Base-by-base conservation (phyloP, 2,113 vertebrate genomes). In the Corythoichthys haematopterus region DNA sequence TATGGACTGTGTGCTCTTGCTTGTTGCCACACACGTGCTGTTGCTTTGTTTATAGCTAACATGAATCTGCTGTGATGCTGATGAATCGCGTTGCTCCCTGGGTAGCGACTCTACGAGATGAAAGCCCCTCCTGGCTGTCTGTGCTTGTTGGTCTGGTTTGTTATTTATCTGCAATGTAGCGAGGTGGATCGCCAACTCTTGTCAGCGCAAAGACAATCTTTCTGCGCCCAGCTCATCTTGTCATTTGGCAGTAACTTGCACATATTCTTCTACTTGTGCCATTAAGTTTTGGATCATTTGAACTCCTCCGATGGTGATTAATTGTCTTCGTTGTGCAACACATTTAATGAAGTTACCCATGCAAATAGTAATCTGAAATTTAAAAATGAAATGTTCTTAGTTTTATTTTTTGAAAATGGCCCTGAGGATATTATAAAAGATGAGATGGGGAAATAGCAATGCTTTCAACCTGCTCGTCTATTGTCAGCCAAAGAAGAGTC, bases 51-150 rank as follows among this genome's bases (percentile, higher is more conserved):
- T 73, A 81, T 72, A 37, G 64, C 64, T 62, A 71, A 66, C 70
- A 50, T 48, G 65, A 69, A 77, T 84, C 73, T 78, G 66, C 75
- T 33, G 36, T 84, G 84, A 89, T 88, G 81, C 79, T 90, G 88
- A 92, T 86, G 76, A 88, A 91, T 85, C 80, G 76, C 65, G n/a
- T 50, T 69, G 77, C 66, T 85, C 81, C 76, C 78, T 76, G 68
- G 84, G 79, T 46, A 69, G 75, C 45, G 46, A 69, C 66, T 74
- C 75, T 57, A 75, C 50, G 70, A 74, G 75, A 77, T 77, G 75
- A 79, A 57, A 52, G 75, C 80, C 78, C 55, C 82, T 80, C 80
- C 76, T 33, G 79, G 74, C 85, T 87, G 86, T 82, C 79, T 79
- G 66, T 74, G 74, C 81, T 77, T 70, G 59, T 84, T 68, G 72